A percentile compares a stretch with the other conserved stretches of the same genome.
These are phyloP conservation scores for Cottoperca gobio DNA, from an alignment of 2,797 vertebrate species.

Conservation along the genomic window DNA sequence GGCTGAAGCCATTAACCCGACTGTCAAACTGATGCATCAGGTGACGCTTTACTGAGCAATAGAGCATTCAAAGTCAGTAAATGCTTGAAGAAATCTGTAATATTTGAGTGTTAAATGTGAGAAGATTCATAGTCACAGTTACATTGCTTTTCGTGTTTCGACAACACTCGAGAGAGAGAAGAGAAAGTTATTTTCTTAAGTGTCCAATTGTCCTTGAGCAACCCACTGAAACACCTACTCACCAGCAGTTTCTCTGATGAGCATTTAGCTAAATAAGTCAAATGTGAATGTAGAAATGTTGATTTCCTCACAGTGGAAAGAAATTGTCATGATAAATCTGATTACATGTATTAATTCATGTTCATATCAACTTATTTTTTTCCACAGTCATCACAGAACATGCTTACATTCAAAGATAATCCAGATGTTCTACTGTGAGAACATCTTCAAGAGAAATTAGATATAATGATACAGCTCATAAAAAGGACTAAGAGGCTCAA, in stretches of 20 bases:
- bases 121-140: neutral
- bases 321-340: neutral
- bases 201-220: no score
- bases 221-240: neutral
- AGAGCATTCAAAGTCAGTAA: neutral
- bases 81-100: neutral
- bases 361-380: neutral
- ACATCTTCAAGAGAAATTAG: neutral
- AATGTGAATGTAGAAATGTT: no score
- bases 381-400: neutral
- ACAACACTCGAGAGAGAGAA: neutral
- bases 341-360: neutral
- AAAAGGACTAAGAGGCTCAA: no score
- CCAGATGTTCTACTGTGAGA: neutral
- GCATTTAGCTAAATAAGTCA: neutral
- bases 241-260: neutral
- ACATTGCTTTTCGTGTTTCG: neutral
- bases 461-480: neutral
- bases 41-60: conserved; percentile 87
- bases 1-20: conserved; percentile 91
- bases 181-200: neutral
- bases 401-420: conserved; percentile 1
- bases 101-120: neutral
- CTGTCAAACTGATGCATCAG: conserved; percentile 92
- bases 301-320: no score